Base-by-base conservation (phyloP, 2,113 vertebrate genomes). In the Leptodactylus fuscus region DNA sequence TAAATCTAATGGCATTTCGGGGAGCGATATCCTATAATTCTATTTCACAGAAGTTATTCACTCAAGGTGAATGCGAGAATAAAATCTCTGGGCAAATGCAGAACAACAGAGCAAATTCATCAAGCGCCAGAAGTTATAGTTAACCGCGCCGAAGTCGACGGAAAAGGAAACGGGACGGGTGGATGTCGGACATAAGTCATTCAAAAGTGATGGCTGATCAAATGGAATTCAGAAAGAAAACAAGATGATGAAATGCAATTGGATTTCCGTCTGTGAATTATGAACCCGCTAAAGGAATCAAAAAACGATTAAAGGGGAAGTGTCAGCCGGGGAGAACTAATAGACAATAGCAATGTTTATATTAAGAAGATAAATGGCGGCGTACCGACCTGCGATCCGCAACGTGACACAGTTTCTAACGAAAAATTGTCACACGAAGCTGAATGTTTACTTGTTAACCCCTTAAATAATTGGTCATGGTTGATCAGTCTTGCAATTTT, bases 101-200 rank as follows among this genome's bases (percentile, higher is more conserved):
- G 34, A 71, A 80, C 83, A 85, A 80, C 76, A 85, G 20, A 80
- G 76, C n/a, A 41, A 85, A 85, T 85, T 85, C 76, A 85, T 85
- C 83, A 85, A 80, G 76, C n/a, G 20, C 38, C n/a, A 58, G 83
- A 79, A 70, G 34, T 71, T 70, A 53, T 80, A 80, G 79, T 60
- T n/a, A 85, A 71, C 62, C 38, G 67, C 44, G 41, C 29, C 53
- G 48, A 27, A 80, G 62, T 34, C 62, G 44, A 36, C 32, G 83
- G 67, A 58, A 58, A 58, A 29, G 27, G 49, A 51, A 51, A 22
- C 38, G 65, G 65, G 70, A 71, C 46, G 29, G 41, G 70, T 71
- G 78, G 46, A 70, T 71, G 49, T 48, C 75, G 49, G 60, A 65
- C 44, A 70, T 85, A 80, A 85, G 83, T 85, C 83, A 85, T 32